phyloP scores from a whole-genome alignment of 2,113 vertebrate genomes.

The Ammodytes dubius region DNA sequence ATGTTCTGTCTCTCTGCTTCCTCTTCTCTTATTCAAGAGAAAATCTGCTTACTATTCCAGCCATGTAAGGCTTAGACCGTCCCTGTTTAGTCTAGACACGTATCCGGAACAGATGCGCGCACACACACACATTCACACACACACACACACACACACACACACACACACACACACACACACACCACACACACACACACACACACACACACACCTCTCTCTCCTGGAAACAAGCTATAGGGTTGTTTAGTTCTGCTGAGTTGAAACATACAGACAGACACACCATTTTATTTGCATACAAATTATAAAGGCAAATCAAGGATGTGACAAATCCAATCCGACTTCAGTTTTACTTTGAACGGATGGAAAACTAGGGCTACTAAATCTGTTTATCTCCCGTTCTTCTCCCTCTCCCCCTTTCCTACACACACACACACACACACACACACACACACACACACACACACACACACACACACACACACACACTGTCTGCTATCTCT shows the following conservation, averaged over 20 bases:
- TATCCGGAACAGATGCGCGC: slow-evolving; percentile 65
- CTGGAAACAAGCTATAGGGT: background rate
- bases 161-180: slow-evolving; percentile 1
- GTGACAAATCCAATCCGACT: too few species aligned
- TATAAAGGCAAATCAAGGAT: too few species aligned
- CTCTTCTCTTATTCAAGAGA: slow-evolving; percentile 55
- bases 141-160: background rate
- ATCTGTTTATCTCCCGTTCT: too few species aligned
- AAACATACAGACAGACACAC: too few species aligned
- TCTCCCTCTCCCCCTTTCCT: too few species aligned
- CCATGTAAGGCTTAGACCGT: slow-evolving; percentile 61
- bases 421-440: too few species aligned
- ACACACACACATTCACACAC: background rate
- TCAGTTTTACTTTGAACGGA: too few species aligned
- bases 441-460: too few species aligned
- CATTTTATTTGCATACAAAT: too few species aligned
- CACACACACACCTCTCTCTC: slow-evolving; percentile 6
- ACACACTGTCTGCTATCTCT: background rate
- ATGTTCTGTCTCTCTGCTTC: slow-evolving; percentile 54
- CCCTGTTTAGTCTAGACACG: slow-evolving; percentile 80
- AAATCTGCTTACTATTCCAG: slow-evolving; percentile 69
- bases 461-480: too few species aligned
- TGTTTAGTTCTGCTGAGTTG: too few species aligned
- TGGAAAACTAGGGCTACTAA: too few species aligned
- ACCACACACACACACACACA: slow-evolving; percentile 7